Base-by-base conservation (phyloP, 1,140 invertebrate species). In the Apolygus lucorum region DNA sequence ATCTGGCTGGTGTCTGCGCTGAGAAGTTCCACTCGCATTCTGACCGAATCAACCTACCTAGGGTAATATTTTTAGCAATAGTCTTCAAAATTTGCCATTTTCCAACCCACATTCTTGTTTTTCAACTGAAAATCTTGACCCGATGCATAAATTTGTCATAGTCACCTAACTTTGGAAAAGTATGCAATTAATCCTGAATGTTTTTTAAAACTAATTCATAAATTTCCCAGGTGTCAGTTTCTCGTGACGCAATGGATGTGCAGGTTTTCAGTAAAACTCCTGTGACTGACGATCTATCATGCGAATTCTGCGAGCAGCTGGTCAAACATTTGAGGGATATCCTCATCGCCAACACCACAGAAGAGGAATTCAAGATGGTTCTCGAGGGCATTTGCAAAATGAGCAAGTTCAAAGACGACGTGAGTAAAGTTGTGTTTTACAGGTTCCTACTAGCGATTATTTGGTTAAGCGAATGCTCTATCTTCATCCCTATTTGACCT, bases 291-390 rank as follows among this genome's bases (percentile, higher is more conserved):
- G 89, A 91, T 78, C 77, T 92, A 34, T 87, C 91, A 21, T 95
- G 92, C 77, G 88, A 93, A 72, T 83, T 95, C 59, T 95, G 92
- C 76, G 85, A 91, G 75, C 88, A 92, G 78, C 76, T 94, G 25
- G 88, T 94, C 0, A 79, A 80, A 34, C 91, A 95, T 80, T 79
- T 93, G 69, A 85, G 84, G 70, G 89, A 94, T 78, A 81, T 92
- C 24, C 77, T 95, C 0, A 82, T 91, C 28, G 86, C 91, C n/a
- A 93, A 95, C 75, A 93, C 92, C 0, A 93, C 92, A 0, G 87
- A 91, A 78, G 71, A 78, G 0, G 90, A 94, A 81, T 95, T 95
- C 77, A 83, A 88, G 76, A 79, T 84, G 76, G 86, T 94, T 1
- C 77, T 93, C 14, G 78, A 86, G 74, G 91, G 90, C 69, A 28